Conservation (phyloP, 2,888 invertebrate species). For the Loripinus fragilis region DNA sequence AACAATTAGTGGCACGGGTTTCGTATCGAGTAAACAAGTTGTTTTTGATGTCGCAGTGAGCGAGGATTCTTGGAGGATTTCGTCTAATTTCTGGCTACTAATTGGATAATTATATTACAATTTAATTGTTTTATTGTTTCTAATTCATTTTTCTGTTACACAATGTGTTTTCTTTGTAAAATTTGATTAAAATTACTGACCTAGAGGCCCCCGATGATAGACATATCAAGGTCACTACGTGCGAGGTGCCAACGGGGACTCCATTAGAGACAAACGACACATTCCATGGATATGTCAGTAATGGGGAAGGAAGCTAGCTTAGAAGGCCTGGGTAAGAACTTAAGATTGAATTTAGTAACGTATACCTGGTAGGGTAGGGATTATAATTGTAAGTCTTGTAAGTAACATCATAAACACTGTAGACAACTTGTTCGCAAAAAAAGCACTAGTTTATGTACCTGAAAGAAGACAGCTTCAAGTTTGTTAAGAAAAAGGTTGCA, state of each 20-base stretch:
- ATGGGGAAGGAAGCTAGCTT: conserved; percentile 78
- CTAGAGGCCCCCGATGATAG: conserved; percentile 38
- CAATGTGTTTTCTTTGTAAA: conserved; percentile 14
- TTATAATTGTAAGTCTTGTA: too few species aligned
- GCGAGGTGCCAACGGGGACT: conserved; percentile 31
- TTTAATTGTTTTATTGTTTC: background rate
- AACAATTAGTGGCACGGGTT: conserved; percentile 12
- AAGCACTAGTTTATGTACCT: too few species aligned
- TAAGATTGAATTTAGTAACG: background rate
- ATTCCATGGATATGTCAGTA: conserved; percentile 59
- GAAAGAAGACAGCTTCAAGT: too few species aligned
- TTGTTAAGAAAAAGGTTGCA: too few species aligned
- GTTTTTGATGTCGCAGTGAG: background rate
- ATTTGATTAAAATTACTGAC: background rate
- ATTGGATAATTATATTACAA: background rate
- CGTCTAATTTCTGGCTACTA: background rate
- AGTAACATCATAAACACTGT: too few species aligned
- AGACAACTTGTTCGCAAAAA: too few species aligned
- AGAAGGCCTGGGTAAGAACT: conserved; percentile 74
- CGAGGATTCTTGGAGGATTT: background rate
- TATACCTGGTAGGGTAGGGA: too few species aligned
- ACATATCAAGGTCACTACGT: conserved; percentile 37
- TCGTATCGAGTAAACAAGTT: conserved; percentile 9
- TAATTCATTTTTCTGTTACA: background rate
- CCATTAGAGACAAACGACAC: background rate